phyloP scores from a whole-genome alignment of 2,113 vertebrate genomes.

The Gracilinanus agilis region DNA sequence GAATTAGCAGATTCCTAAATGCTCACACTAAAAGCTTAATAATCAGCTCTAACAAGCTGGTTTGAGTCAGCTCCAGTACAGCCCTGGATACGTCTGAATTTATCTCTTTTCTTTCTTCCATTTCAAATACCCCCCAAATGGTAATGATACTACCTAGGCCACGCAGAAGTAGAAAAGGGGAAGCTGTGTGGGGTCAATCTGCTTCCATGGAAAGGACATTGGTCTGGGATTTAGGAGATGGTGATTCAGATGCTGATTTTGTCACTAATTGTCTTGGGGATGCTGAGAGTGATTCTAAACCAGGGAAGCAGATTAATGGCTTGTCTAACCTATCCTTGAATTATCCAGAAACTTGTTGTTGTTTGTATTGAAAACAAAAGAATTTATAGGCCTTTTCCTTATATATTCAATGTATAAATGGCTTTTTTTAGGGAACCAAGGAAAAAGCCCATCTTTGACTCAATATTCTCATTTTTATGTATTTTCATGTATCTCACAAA shows the following conservation, averaged over 20 bases:
- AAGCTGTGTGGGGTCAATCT: background rate
- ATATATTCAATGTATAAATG: background rate
- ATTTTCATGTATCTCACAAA: background rate
- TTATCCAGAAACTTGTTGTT: background rate
- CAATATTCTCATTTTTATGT: background rate
- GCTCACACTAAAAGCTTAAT: background rate
- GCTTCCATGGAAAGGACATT: background rate
- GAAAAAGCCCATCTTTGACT: background rate
- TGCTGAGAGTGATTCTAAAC: background rate
- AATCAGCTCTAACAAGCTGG: background rate
- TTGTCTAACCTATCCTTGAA: background rate
- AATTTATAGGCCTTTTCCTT: background rate
- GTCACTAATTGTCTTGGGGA: background rate
- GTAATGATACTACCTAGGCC: background rate
- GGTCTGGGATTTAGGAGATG: background rate
- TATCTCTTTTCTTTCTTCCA: background rate
- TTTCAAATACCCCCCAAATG: background rate
- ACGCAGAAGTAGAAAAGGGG: too few species aligned
- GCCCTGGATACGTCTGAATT: background rate
- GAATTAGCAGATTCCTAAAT: background rate
- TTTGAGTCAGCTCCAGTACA: background rate
- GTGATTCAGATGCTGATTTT: background rate
- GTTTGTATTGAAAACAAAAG: conserved; percentile 32
- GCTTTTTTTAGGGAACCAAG: conserved; percentile 6
- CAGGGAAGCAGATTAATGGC: background rate